Evolutionary conservation across 2,113 vertebrate genomes (phyloP).

Genomic region (Oncorhynchus kisutch): DNA sequence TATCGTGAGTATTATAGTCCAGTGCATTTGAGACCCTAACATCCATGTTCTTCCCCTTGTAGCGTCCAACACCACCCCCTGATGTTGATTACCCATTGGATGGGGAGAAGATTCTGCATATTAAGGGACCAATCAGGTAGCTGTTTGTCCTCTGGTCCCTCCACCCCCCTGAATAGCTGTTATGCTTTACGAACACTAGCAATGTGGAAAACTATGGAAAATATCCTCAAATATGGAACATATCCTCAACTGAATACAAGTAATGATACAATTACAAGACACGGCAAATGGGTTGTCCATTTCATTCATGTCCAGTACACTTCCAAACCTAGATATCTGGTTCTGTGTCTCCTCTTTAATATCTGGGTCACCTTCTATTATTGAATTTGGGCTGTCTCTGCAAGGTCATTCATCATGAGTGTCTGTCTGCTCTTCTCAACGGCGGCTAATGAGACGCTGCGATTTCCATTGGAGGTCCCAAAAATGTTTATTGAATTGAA

Average conservation of each 20-base stretch:
- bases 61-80: conserved; percentile 89
- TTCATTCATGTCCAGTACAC: not conserved
- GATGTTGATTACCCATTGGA: conserved; percentile 93
- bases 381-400: not conserved
- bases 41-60: conserved; percentile 31
- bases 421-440: not conserved
- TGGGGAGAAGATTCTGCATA: conserved; percentile 93
- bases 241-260: not conserved
- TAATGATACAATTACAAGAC: not conserved
- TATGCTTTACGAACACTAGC: not conserved
- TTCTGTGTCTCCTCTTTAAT: not conserved
- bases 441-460: not conserved
- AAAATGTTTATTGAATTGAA: too few species aligned
- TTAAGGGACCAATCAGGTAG: conserved; percentile 92
- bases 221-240: not conserved
- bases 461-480: too few species aligned
- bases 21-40: not conserved
- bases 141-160: not conserved
- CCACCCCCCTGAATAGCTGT: not conserved
- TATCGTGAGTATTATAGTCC: too few species aligned
- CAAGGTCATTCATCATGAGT: not conserved
- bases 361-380: conserved; percentile 4
- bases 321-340: not conserved
- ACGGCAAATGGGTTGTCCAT: not conserved
- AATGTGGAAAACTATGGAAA: not conserved